These are phyloP conservation scores for Antedon mediterranea DNA, from an alignment of 53 echinoderm and acorn worm genomes.

Conservation along the genomic window DNA sequence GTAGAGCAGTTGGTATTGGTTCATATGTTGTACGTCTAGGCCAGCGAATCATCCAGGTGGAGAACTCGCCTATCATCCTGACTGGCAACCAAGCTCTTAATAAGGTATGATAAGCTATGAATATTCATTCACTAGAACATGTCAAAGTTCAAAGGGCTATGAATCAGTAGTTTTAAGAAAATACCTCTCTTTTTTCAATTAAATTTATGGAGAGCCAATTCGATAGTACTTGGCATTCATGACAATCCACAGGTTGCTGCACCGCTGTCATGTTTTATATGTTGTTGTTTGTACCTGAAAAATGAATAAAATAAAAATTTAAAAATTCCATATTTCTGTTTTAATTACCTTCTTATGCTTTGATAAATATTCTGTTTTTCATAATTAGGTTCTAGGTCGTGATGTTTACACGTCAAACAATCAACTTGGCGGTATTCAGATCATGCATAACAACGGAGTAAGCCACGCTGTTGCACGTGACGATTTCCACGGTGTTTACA, in stretches of 20 bases:
- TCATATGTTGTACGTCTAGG: slow-evolving; percentile 90
- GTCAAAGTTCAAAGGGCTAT: too few relatives aligned
- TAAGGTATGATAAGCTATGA: slow-evolving; percentile 49
- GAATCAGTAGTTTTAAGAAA: too few relatives aligned
- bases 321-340: background rate
- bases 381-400: slow-evolving; percentile 80
- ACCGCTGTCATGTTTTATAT: too few relatives aligned
- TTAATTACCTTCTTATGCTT: background rate
- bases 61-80: slow-evolving; percentile 93
- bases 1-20: slow-evolving; percentile 86
- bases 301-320: too few relatives aligned
- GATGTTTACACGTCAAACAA: slow-evolving; percentile 95
- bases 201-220: too few relatives aligned
- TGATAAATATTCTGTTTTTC: too few relatives aligned
- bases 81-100: slow-evolving; percentile 84
- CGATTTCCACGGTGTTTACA: slow-evolving; percentile 63
- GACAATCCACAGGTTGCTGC: too few relatives aligned
- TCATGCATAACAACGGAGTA: slow-evolving; percentile 93
- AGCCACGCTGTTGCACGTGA: slow-evolving; percentile 52
- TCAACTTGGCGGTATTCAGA: slow-evolving; percentile 82
- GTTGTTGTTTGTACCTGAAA: too few relatives aligned
- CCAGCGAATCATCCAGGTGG: slow-evolving; percentile 83
- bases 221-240: too few relatives aligned
- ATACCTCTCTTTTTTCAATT: too few relatives aligned
- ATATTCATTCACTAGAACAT: too few relatives aligned